Percentiles rank a stretch among this genome's conserved stretches.
Evolutionary conservation across 2,888 invertebrate species (phyloP).

Genomic region (Caenorhabditis virilis): DNA sequence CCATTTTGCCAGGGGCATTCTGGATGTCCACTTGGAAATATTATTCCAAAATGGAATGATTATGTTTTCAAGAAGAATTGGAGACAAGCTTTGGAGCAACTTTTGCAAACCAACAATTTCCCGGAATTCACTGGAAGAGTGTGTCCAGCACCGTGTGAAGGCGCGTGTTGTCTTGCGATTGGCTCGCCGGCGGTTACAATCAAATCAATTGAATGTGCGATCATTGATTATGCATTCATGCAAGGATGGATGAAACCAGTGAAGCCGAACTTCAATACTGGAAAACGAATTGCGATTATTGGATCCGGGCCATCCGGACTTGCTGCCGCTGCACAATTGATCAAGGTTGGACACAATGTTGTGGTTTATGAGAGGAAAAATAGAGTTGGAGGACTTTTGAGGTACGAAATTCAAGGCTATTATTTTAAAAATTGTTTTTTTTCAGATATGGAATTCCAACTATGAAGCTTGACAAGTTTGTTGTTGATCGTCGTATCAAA

Average conservation of each 20-base stretch:
- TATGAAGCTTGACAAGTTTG: constrained; percentile 90
- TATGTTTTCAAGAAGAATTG: constrained; percentile 78
- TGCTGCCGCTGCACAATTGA: constrained; percentile 92
- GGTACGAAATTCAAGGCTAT: too few species aligned
- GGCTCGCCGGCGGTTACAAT: constrained; percentile 96
- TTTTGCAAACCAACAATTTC: constrained; percentile 97
- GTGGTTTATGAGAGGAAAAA: constrained; percentile 97
- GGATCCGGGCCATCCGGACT: constrained; percentile 85
- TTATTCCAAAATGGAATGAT: constrained; percentile 99
- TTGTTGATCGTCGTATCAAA: constrained; percentile 84
- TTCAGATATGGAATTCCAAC: constrained; percentile 99
- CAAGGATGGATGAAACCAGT: constrained; percentile 83
- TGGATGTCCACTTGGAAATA: constrained; percentile 96
- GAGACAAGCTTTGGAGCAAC: constrained; percentile 80
- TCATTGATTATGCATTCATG: constrained; percentile 96
- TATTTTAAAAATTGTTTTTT: too few species aligned
- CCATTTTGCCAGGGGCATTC: constrained; percentile 93
- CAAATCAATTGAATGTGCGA: constrained; percentile 97
- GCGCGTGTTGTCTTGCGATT: constrained; percentile 93
- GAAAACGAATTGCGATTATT: constrained; percentile 84
- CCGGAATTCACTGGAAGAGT: constrained; percentile 79
- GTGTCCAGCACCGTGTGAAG: constrained; percentile 93
- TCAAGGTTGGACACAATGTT: constrained; percentile 92
- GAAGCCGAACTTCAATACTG: constrained; percentile 79
- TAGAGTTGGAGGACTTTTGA: constrained; percentile 86